Conservation (phyloP, 2,888 invertebrate genomes). For the Hypercompe scribonia region DNA sequence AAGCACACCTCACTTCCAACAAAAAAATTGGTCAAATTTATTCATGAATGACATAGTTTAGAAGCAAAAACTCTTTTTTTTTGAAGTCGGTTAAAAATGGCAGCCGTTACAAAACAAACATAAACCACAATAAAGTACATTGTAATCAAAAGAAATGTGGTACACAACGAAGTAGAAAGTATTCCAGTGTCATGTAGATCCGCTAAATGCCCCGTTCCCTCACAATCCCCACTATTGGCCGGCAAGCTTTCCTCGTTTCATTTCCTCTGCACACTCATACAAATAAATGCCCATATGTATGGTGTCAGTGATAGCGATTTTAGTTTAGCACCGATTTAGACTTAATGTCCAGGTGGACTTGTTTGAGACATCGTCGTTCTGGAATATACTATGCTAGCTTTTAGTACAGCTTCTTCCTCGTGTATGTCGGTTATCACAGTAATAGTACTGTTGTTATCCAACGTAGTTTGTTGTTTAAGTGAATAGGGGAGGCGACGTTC, state of each 20-base stretch:
- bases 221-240: conserved; percentile 54
- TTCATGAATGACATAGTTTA: too few species aligned
- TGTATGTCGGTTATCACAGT: too few species aligned
- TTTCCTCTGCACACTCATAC: conserved; percentile 75
- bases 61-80: too few species aligned
- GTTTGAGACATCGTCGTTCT: too few species aligned
- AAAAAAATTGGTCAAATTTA: too few species aligned
- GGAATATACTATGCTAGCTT: too few species aligned
- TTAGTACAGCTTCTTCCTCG: too few species aligned
- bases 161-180: conserved; percentile 50
- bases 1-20: too few species aligned
- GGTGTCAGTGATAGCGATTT: conserved; percentile 48
- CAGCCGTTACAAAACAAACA: background rate
- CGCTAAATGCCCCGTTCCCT: conserved; percentile 68
- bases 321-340: background rate
- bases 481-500: too few species aligned
- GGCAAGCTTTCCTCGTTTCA: conserved; percentile 72
- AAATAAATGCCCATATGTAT: conserved; percentile 70
- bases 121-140: conserved; percentile 14
- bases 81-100: background rate
- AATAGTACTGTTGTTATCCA: too few species aligned
- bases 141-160: conserved; percentile 18
- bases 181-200: conserved; percentile 77
- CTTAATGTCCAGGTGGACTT: too few species aligned
- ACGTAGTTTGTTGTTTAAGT: too few species aligned